phyloP scores from a whole-genome alignment of 2,113 vertebrate genomes.

The Leuciscus idus region DNA sequence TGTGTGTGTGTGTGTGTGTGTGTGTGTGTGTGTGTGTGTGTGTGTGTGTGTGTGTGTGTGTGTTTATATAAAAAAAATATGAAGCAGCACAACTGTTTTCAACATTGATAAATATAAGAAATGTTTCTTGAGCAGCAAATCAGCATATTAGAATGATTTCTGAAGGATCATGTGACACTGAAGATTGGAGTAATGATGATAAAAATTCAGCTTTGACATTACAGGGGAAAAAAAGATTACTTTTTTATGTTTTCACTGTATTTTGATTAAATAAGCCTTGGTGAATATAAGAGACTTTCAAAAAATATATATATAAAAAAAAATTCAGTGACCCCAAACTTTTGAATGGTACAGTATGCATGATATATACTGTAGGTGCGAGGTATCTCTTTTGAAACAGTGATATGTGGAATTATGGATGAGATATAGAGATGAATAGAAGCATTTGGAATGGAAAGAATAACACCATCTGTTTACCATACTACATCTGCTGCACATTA shows the following conservation, averaged over 20 bases:
- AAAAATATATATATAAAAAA: too few relatives aligned
- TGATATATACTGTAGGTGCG: background rate
- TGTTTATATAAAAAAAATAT: too few relatives aligned
- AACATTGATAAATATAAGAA: background rate
- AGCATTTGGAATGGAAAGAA: background rate
- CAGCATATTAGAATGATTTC: too few relatives aligned
- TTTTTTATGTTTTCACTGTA: background rate
- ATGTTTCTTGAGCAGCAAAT: background rate
- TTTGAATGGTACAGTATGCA: background rate
- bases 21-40: too few relatives aligned
- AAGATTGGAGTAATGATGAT: too few relatives aligned
- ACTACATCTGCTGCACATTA: background rate
- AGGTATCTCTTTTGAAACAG: background rate
- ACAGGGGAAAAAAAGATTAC: too few relatives aligned
- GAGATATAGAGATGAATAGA: background rate
- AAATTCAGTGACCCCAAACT: background rate
- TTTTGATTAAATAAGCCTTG: background rate
- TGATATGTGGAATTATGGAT: background rate
- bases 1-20: too few relatives aligned
- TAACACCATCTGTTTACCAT: constrained; percentile 20
- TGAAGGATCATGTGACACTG: too few relatives aligned
- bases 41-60: too few relatives aligned
- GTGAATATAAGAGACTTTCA: background rate
- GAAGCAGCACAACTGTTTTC: background rate
- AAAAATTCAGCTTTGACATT: too few relatives aligned